Percentiles rank a stretch among this genome's conserved stretches.
phyloP scores from a whole-genome alignment of 1,140 invertebrate genomes.

The Mercenaria mercenaria region DNA sequence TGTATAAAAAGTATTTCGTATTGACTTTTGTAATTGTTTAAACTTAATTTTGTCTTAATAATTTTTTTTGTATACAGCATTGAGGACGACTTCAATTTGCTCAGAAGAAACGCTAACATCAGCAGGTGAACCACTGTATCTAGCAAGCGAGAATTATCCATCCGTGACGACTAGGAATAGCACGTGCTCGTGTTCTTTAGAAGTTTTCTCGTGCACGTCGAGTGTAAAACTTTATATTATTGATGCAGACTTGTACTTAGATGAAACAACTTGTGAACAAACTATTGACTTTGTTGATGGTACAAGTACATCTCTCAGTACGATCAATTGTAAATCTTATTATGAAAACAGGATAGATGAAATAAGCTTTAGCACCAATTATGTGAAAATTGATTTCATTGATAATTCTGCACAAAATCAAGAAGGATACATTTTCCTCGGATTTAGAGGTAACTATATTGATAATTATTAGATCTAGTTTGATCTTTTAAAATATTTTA shows the following conservation, averaged over 20 bases:
- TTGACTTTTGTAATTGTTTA: too few species aligned
- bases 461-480: too few species aligned
- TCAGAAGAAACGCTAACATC: not conserved
- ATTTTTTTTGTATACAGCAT: too few species aligned
- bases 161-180: not conserved
- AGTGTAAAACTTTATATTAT: not conserved
- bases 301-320: not conserved
- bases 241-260: not conserved
- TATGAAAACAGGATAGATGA: not conserved
- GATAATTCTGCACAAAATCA: not conserved
- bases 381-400: not conserved
- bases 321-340: not conserved
- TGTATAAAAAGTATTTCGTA: too few species aligned
- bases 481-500: too few species aligned
- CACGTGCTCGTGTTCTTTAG: not conserved
- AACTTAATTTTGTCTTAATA: too few species aligned
- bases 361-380: not conserved
- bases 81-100: not conserved
- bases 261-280: not conserved
- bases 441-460: not conserved
- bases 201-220: not conserved
- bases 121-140: not conserved
- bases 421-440: slow-evolving; percentile 14
- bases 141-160: slow-evolving; percentile 4
- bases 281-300: not conserved